Conservation (phyloP, 2,888 invertebrate species). For the Pomacea canaliculata region DNA sequence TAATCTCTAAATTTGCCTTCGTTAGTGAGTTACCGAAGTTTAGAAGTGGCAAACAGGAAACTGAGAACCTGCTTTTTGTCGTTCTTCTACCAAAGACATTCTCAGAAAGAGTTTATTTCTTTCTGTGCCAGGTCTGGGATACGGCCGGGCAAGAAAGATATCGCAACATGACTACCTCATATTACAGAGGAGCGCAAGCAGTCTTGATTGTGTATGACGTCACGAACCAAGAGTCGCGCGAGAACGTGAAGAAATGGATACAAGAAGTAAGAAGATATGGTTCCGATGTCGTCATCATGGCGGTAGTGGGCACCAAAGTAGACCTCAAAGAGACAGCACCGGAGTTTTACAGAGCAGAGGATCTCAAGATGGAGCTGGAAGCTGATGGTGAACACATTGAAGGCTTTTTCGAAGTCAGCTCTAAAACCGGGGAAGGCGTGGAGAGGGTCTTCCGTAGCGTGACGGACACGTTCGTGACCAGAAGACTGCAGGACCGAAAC, state of each 20-base stretch:
- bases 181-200: conserved; percentile 17
- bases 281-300: background rate
- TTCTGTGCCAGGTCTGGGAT: conserved; percentile 14
- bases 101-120: no score
- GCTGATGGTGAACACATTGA: background rate
- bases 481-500: conserved; percentile 2
- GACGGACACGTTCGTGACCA: conserved; percentile 5
- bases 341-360: background rate
- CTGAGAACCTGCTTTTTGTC: no score
- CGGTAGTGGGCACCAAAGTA: conserved; percentile 13
- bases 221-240: background rate
- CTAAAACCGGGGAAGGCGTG: conserved; percentile 19
- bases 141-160: conserved; percentile 20
- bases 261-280: background rate
- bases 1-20: no score
- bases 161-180: conserved; percentile 18
- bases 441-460: background rate
- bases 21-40: no score
- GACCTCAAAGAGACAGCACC: conserved; percentile 1
- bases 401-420: conserved; percentile 5
- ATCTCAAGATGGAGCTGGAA: background rate
- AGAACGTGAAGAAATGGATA: conserved; percentile 3
- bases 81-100: no score
- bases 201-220: conserved; percentile 22
- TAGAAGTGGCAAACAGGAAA: no score